These are phyloP conservation scores for Cataglyphis altisquamis DNA, from an alignment of 2,888 invertebrate genomes.

Conservation along the genomic window DNA sequence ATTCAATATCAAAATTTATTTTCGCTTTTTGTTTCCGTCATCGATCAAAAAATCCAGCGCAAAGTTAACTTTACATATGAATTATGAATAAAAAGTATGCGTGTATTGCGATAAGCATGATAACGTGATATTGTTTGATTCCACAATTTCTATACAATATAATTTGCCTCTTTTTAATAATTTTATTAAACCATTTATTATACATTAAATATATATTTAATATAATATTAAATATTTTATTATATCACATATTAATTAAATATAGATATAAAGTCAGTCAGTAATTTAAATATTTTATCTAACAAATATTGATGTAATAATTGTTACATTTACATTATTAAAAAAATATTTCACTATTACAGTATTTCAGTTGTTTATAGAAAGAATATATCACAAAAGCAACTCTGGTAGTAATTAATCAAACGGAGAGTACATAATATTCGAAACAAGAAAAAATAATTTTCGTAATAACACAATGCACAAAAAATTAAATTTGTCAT, in stretches of 20 bases:
- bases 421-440: not conserved
- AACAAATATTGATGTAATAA: not conserved
- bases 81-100: not conserved
- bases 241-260: not conserved
- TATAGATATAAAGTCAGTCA: not conserved
- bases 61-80: not conserved
- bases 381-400: not conserved
- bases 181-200: not conserved
- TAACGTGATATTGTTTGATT: not conserved
- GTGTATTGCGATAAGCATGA: not conserved
- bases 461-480: not conserved
- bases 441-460: not conserved
- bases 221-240: not conserved
- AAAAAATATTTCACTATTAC: not conserved
- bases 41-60: not conserved
- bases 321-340: slow-evolving; percentile 1
- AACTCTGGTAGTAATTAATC: not conserved
- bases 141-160: not conserved
- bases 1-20: slow-evolving; percentile 7
- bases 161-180: not conserved
- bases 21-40: not conserved
- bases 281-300: not conserved
- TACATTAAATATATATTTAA: not conserved
- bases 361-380: not conserved
- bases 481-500: not conserved